These are phyloP conservation scores for Anguilla megastoma DNA, from an alignment of 2,797 vertebrate genomes.

Conservation along the genomic window DNA sequence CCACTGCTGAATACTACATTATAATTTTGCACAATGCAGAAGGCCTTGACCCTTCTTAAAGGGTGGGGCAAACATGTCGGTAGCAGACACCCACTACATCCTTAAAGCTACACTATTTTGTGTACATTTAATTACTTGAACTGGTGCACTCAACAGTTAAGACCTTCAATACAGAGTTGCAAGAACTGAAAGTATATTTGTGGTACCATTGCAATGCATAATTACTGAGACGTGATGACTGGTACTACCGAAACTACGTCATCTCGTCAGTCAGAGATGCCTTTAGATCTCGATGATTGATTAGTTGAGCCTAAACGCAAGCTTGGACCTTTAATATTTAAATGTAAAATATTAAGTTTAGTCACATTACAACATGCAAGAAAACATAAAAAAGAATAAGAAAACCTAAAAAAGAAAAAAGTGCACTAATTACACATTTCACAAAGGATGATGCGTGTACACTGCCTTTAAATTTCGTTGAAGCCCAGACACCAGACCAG, in stretches of 20 bases:
- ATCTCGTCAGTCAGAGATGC: background rate
- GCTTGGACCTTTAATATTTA: too few species aligned
- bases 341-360: background rate
- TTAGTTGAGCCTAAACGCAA: too few species aligned
- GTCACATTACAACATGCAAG: background rate
- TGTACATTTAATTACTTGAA: background rate
- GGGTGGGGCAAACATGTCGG: background rate
- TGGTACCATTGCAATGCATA: background rate
- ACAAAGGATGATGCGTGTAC: background rate
- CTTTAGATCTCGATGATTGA: background rate
- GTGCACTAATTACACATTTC: background rate
- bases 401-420: background rate
- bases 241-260: background rate
- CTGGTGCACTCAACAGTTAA: background rate
- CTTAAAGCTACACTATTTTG: background rate
- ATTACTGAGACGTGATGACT: background rate
- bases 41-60: background rate
- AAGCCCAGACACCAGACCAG: too few species aligned
- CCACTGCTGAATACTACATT: background rate
- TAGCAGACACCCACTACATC: background rate
- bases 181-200: background rate
- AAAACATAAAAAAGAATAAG: too few species aligned
- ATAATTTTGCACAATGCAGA: background rate
- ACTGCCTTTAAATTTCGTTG: background rate
- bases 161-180: background rate